These are phyloP conservation scores for Hemistola chrysoprasaria DNA, from an alignment of 2,888 invertebrate genomes.

Conservation along the genomic window DNA sequence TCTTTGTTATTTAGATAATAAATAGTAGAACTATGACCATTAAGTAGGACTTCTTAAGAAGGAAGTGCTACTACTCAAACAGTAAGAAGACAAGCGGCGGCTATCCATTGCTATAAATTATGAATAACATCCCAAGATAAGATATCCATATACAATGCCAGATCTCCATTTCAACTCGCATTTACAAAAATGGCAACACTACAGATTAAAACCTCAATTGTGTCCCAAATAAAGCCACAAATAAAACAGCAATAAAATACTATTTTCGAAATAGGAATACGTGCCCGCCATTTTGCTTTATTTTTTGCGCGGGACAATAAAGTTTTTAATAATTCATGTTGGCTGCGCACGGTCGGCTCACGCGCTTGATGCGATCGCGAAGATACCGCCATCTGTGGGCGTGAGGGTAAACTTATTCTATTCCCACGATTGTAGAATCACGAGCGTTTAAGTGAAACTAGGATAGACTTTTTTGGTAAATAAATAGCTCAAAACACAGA, in stretches of 20 bases:
- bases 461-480: slow-evolving; percentile 22
- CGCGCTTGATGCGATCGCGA: slow-evolving; percentile 63
- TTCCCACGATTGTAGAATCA: slow-evolving; percentile 75
- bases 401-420: slow-evolving; percentile 61
- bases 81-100: not conserved
- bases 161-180: slow-evolving; percentile 18
- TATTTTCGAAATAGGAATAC: slow-evolving; percentile 74
- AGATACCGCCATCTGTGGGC: slow-evolving; percentile 46
- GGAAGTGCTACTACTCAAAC: slow-evolving; percentile 1
- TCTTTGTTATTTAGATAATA: no score
- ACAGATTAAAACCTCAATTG: slow-evolving; percentile 48
- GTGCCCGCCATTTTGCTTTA: slow-evolving; percentile 50
- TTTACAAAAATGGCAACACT: slow-evolving; percentile 24
- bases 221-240: slow-evolving; percentile 67
- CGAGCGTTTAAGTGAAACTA: slow-evolving; percentile 58
- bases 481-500: not conserved
- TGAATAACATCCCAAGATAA: slow-evolving; percentile 2
- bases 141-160: slow-evolving; percentile 6
- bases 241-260: slow-evolving; percentile 69
- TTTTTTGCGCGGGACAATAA: slow-evolving; percentile 75
- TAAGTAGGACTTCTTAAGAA: no score
- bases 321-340: slow-evolving; percentile 79
- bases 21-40: no score
- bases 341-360: slow-evolving; percentile 58
- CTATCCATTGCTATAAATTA: slow-evolving; percentile 1